Base-by-base conservation (phyloP, 2,797 vertebrate genomes). In the Epinephelus awoara region DNA sequence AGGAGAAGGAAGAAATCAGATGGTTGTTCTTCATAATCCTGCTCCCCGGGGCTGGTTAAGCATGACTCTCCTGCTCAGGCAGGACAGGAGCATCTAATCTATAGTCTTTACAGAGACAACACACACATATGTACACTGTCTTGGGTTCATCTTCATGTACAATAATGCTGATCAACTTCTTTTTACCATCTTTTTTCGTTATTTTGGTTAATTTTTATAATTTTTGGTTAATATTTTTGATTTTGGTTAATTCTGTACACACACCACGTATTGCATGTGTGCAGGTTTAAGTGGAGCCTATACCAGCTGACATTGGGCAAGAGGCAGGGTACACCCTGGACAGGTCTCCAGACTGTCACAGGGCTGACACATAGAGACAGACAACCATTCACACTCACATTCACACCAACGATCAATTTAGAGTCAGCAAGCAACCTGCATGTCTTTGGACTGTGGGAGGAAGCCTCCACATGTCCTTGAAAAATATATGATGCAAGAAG, bases 1-100 rank as follows among this genome's bases (percentile, higher is more conserved):
- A 93, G 47, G 72, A 77, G 77, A 61, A 83, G 72, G 80, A 77
- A 68, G 71, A 82, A 85, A 84, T 92, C 90, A 86, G 77, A 89
- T 86, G 86, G 82, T 90, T 84, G 87, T 95, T 96, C 93, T 96
- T 96, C 96, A 96, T 97, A 97, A 97, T 97, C 96, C 96, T 85
- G 93, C 94, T 96, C 96, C 96, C 95, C 84, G 89, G 96, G 96
- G 96, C 95, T 95, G 92, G 84, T 95, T 95, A 93, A 93, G 92
- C 80, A 83, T 84, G 89, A 85, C 83, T 87, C 89, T 77, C 47
- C 88, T 57, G 92, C 76, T 79, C 29, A 4, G 76, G 59, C 72
- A 23, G 72, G 55, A 75, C 25, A 47, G 54, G 17, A 55, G 40
- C 67, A 61, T 75, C 67, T 50, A 38, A 17, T 67, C 29, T 58